Evolutionary conservation across 2,797 vertebrate species (phyloP).

Genomic region (Spondyliosoma cantharus): DNA sequence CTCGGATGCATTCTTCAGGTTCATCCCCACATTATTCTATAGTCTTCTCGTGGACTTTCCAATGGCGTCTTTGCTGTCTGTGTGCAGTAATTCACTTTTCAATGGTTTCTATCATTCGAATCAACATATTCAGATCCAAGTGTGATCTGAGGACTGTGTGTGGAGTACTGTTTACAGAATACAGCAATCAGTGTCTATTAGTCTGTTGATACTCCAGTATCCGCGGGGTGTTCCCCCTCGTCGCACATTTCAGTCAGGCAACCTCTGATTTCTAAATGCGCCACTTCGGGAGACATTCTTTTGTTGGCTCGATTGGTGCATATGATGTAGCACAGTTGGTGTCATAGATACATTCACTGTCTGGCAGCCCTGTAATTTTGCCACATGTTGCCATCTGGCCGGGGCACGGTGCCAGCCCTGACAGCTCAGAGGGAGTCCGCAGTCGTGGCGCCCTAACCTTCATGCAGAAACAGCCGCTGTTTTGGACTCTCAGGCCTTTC

Average conservation of each 20-base stretch:
- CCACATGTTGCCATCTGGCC: conserved; percentile 83
- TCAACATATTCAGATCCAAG: neutral
- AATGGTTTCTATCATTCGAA: conserved; percentile 15
- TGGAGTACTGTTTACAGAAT: conserved; percentile 18
- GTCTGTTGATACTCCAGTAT: conserved; percentile 1
- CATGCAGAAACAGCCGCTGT: conserved; percentile 65
- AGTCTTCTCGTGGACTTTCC: neutral
- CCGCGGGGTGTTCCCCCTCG: conserved; percentile 17
- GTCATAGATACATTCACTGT: conserved; percentile 63
- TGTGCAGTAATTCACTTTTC: too few species aligned
- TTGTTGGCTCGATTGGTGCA: conserved; percentile 48
- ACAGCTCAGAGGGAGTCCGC: conserved; percentile 52
- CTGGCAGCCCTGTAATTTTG: conserved; percentile 64
- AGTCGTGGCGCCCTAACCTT: conserved; percentile 58
- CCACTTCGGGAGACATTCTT: conserved; percentile 30
- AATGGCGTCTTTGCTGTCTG: neutral
- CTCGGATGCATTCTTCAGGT: neutral
- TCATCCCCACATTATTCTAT: neutral
- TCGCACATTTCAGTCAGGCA: conserved; percentile 37
- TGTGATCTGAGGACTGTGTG: conserved; percentile 5
- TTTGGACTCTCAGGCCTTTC: conserved; percentile 55
- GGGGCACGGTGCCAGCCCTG: conserved; percentile 62
- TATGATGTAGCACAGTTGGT: conserved; percentile 39
- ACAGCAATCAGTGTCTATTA: conserved; percentile 4
- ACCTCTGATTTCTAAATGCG: conserved; percentile 20